Base-by-base conservation (phyloP, 2,797 vertebrate species). In the Philypnodon macrostomus region DNA sequence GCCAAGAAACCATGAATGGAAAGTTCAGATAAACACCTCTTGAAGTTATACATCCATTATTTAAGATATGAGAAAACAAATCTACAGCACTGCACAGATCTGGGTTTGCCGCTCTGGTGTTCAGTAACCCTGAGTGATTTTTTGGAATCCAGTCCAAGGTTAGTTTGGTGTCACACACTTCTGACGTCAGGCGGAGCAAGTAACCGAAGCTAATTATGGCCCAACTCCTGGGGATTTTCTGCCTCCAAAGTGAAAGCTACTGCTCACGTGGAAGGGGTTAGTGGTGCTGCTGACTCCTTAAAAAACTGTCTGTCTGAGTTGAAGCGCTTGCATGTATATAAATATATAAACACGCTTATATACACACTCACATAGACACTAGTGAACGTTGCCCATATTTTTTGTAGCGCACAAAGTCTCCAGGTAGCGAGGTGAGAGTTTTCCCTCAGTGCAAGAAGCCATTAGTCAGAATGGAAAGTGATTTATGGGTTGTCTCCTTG, bases 381-480 rank as follows among this genome's bases (percentile, higher is more conserved):
- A 32, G 38, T 16, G 9, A 48, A 51, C 52, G 53, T 32, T 68
- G 48, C 70, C 63, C 69, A 40, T 67, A 70, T 77, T 77, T 77
- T 80, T 79, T 71, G 75, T 76, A 75, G 77, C 79, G 67, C 62
- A 54, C 57, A 80, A 78, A 68, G 71, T 83, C 77, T 87, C 81
- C 73, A 81, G 81, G 80, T 85, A 79, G 60, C 78, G 75, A 79
- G 76, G 68, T 63, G 35, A 77, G 75, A 84, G 86, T 87, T 87
- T 88, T 90, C 83, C 85, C 82, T 78, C 69, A 80, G 87, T 80
- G 84, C 82, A 83, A n/a, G 80, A 86, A 87, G 80, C 89, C 88
- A 91, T 90, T 90, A 90, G 89, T 91, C 88, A 89, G 86, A 81
- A 88, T 82, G 84, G 81, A 86, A n/a, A 84, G 80, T 90, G 90